phyloP scores from a whole-genome alignment of 2,888 invertebrate species.

The Bellardia bayeri region DNA sequence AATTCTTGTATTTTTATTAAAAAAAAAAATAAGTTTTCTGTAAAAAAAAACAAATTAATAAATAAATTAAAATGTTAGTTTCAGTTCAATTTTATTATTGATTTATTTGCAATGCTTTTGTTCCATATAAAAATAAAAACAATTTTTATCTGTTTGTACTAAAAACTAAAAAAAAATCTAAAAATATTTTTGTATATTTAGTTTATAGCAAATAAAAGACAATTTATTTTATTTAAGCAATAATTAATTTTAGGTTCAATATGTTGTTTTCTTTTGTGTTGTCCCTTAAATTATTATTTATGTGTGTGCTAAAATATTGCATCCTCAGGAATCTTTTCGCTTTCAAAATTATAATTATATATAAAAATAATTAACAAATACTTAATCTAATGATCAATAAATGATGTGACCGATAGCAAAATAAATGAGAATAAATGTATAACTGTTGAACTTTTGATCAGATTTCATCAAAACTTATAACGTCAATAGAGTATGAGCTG shows the following conservation, averaged over 20 bases:
- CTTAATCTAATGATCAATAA: too few relatives aligned
- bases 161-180: slow-evolving; percentile 23
- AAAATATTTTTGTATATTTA: slow-evolving; percentile 33
- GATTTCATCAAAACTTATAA: too few relatives aligned
- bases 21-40: slow-evolving; percentile 25
- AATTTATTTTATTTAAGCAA: slow-evolving; percentile 43
- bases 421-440: too few relatives aligned
- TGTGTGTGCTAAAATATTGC: slow-evolving; percentile 27
- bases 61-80: slow-evolving; percentile 41
- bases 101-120: slow-evolving; percentile 41
- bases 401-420: too few relatives aligned
- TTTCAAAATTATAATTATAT: too few relatives aligned
- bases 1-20: slow-evolving; percentile 40
- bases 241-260: background rate
- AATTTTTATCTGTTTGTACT: slow-evolving; percentile 24
- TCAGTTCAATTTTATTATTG: slow-evolving; percentile 54
- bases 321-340: too few relatives aligned
- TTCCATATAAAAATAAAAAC: slow-evolving; percentile 23
- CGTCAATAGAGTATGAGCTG: too few relatives aligned
- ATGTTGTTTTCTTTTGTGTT: slow-evolving; percentile 69
- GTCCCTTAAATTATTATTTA: slow-evolving; percentile 33
- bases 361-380: too few relatives aligned
- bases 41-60: slow-evolving; percentile 1
- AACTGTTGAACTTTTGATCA: too few relatives aligned
- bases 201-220: slow-evolving; percentile 48